Conservation (phyloP, 1,140 invertebrate genomes). For the Zaprionus capensis region DNA sequence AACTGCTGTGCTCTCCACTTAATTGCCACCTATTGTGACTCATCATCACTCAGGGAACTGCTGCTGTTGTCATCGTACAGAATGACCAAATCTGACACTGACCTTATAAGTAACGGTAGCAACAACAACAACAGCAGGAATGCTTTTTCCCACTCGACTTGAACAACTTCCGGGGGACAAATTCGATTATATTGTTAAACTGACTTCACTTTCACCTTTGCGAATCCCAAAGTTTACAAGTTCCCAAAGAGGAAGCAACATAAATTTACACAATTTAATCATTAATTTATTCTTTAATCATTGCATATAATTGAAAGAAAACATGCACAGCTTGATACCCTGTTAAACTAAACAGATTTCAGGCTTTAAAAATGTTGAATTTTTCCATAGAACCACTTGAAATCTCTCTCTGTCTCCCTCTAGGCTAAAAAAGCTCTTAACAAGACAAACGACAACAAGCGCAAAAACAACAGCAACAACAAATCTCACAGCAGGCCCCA, state of each 20-base stretch:
- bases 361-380: background rate
- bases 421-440: slow-evolving; percentile 15
- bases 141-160: slow-evolving; percentile 38
- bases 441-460: slow-evolving; percentile 13
- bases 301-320: background rate
- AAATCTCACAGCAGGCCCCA: slow-evolving; percentile 10
- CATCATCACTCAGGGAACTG: slow-evolving; percentile 18
- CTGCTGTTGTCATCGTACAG: slow-evolving; percentile 1
- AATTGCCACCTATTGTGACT: slow-evolving; percentile 16
- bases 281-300: slow-evolving; percentile 56
- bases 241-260: slow-evolving; percentile 1
- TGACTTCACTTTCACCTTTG: slow-evolving; percentile 68
- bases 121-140: slow-evolving; percentile 1
- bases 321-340: too few relatives aligned
- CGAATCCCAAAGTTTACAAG: background rate
- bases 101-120: slow-evolving; percentile 55
- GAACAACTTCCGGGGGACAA: slow-evolving; percentile 61
- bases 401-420: background rate
- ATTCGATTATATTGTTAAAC: slow-evolving; percentile 25
- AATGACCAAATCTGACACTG: slow-evolving; percentile 70
- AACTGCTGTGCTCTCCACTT: slow-evolving; percentile 1
- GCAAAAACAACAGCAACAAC: background rate
- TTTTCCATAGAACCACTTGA: slow-evolving; percentile 7
- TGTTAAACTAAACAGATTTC: slow-evolving; percentile 1
- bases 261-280: too few relatives aligned